Conservation (phyloP, 2,797 vertebrate genomes). For the Podarcis lilfordi region DNA sequence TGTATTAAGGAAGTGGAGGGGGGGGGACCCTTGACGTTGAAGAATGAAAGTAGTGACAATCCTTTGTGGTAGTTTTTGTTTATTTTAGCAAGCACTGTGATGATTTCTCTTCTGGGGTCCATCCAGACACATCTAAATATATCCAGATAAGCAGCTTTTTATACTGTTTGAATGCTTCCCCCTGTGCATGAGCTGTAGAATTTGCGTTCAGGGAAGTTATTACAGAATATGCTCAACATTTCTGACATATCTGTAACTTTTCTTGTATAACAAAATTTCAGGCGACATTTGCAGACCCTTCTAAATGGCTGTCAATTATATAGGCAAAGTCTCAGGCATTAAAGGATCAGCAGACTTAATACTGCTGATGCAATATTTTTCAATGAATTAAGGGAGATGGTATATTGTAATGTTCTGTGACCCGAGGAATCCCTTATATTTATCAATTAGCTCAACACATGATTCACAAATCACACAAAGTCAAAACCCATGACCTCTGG, state of each 20-base stretch:
- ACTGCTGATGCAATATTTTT: neutral
- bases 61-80: neutral
- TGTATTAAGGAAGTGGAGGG: neutral
- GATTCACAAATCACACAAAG: neutral
- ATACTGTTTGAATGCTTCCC: conserved; percentile 12
- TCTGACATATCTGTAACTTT: neutral
- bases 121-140: neutral
- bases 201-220: conserved; percentile 24
- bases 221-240: neutral
- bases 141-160: conserved; percentile 1
- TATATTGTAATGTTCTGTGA: conserved; percentile 1
- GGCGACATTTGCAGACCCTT: neutral
- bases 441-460: conserved; percentile 7
- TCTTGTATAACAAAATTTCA: neutral
- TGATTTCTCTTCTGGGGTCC: neutral
- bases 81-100: neutral
- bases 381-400: neutral
- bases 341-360: neutral
- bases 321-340: neutral
- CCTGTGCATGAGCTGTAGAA: neutral
- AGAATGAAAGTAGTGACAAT: conserved; percentile 1
- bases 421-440: neutral
- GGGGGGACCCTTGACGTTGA: neutral
- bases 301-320: conserved; percentile 2
- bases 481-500: neutral